Base-by-base conservation (phyloP, 1,140 invertebrate species). In the Ectropis grisescens region DNA sequence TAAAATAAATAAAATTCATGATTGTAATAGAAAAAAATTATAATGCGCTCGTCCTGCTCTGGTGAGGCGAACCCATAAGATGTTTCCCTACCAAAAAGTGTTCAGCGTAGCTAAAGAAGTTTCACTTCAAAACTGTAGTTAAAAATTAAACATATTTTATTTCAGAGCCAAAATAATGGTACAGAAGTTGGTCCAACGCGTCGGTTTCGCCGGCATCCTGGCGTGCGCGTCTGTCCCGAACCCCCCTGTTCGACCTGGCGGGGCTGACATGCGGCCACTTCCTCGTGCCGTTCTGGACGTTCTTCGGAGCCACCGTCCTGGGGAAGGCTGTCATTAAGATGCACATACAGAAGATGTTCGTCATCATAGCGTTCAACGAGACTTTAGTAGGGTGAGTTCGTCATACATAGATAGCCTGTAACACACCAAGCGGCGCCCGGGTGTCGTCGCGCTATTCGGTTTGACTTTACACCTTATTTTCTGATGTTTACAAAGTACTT, bases 241-340 rank as follows among this genome's bases (percentile, higher is more conserved):
- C 86, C 98, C 98, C 98, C 1, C 74, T 99, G 33, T 99, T 99
- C 81, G 98, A 99, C 78, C 84, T 99, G 55, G 98, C 98, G 33
- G 98, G 98, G 0, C 94, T 99, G 10, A 99, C 96, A 0, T 99
- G 98, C 82, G 98, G 98, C 6, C 97, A 99, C 82, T 99, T 98
- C 78, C 84, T 98, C 29, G 95, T 99, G 58, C 97, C 98, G 19
- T 99, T 99, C 84, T 98, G 96, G 95, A 99, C 97, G 13, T 99
- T 99, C 84, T 99, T 99, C 79, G 97, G 97, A 19, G 98, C 98
- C 32, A 99, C 98, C 0, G 84, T 99, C 0, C 92, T 99, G 40
- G 98, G 97, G 26, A 99, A 99, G 83, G 98, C 98, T 25, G 86
- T 99, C 26, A 91, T 99, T 47, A 99, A 99, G 85, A 98, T 98